Percentiles rank a stretch among this genome's conserved stretches.
phyloP scores from a whole-genome alignment of 2,888 invertebrate species.

The Gastrophysa polygoni region DNA sequence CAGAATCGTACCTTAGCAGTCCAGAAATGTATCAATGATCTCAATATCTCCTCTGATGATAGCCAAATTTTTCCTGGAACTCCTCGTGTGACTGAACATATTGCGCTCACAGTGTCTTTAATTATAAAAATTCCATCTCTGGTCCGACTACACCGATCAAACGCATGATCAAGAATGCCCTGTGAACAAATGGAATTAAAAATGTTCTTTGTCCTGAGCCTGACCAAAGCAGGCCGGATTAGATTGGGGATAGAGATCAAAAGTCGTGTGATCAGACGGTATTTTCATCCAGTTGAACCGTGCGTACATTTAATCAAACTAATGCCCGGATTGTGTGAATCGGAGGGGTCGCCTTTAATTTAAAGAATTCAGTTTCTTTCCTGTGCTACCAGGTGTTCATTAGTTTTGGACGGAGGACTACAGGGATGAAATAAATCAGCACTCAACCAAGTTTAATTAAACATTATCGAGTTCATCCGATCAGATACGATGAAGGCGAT shows the following conservation, averaged over 20 bases:
- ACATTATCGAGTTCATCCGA: too few species aligned
- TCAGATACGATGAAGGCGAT: too few species aligned
- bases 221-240: constrained; percentile 18
- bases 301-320: constrained; percentile 27
- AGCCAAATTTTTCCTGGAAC: too few species aligned
- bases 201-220: constrained; percentile 17
- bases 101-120: too few species aligned
- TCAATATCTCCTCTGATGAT: too few species aligned
- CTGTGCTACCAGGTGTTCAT: neutral
- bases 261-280: constrained; percentile 18
- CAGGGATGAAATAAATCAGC: too few species aligned
- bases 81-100: too few species aligned
- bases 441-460: too few species aligned
- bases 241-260: constrained; percentile 26
- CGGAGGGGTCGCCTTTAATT: neutral
- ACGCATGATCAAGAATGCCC: neutral
- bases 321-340: constrained; percentile 23
- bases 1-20: too few species aligned
- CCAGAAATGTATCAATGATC: too few species aligned
- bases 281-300: constrained; percentile 18
- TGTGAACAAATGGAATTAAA: constrained; percentile 22
- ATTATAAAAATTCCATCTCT: too few species aligned
- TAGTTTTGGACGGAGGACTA: neutral
- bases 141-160: too few species aligned
- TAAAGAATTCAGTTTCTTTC: neutral